These are phyloP conservation scores for Spatulosminthurus flaviceps DNA, from an alignment of 2,888 invertebrate species.

Conservation along the genomic window DNA sequence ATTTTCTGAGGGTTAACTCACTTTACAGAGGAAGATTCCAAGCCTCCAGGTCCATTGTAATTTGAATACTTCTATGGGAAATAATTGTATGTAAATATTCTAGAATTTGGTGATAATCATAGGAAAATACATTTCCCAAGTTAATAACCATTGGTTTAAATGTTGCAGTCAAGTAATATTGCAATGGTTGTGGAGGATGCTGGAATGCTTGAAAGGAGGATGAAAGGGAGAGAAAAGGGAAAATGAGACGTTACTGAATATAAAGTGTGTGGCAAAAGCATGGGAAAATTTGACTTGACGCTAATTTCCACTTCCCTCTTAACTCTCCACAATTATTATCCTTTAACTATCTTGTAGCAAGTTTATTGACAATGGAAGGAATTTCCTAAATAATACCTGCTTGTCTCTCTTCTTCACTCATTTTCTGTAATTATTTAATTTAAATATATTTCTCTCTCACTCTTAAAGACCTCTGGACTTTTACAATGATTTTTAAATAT, in stretches of 20 bases:
- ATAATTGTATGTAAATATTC: slow-evolving; percentile 9
- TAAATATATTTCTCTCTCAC: too few species aligned
- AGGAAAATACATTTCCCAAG: not conserved
- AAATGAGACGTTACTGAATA: not conserved
- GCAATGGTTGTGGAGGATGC: not conserved
- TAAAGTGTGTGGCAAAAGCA: not conserved
- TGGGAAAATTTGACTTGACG: slow-evolving; percentile 10
- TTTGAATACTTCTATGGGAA: not conserved
- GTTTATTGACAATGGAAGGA: too few species aligned
- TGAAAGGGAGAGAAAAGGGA: not conserved
- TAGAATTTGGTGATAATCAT: not conserved
- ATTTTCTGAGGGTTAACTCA: too few species aligned
- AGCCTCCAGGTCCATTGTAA: too few species aligned
- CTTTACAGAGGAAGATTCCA: too few species aligned
- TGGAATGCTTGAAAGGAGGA: too few species aligned
- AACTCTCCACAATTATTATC: not conserved
- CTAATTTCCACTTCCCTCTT: not conserved
- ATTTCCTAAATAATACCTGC: too few species aligned
- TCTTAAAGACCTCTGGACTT: too few species aligned
- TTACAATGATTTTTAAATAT: too few species aligned
- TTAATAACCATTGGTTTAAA: slow-evolving; percentile 5
- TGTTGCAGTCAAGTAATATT: not conserved
- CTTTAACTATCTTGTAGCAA: too few species aligned
- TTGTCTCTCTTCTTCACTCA: too few species aligned
- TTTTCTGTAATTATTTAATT: too few species aligned